Percentiles rank a stretch among this genome's conserved stretches.
phyloP scores from a whole-genome alignment of 2,888 invertebrate species.

The Pandemis cinnamomeana region DNA sequence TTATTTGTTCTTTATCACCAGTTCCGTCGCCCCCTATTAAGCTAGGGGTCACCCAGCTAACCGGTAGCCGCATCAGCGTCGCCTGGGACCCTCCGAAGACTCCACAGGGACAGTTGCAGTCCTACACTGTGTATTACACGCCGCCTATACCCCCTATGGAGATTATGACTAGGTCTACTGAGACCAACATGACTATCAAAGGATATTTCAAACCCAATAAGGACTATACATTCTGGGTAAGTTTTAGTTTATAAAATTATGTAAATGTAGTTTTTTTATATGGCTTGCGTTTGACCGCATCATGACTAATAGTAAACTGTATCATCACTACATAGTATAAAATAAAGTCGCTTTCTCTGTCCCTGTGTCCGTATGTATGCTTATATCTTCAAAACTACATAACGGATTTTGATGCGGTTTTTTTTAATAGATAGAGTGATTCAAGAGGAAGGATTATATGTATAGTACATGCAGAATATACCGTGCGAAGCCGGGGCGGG shows the following conservation, averaged over 20 bases:
- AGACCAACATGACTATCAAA: conserved; percentile 66
- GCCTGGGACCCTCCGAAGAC: conserved; percentile 87
- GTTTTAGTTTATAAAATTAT: conserved; percentile 46
- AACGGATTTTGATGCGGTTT: too few species aligned
- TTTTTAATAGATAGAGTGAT: too few species aligned
- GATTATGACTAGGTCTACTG: conserved; percentile 69
- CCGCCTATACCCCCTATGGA: conserved; percentile 87
- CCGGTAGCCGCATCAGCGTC: conserved; percentile 86
- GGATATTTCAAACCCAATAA: conserved; percentile 81
- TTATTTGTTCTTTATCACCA: conserved; percentile 49
- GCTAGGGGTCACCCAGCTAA: conserved; percentile 86
- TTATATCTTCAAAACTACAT: too few species aligned
- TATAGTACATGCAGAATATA: too few species aligned
- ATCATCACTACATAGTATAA: too few species aligned
- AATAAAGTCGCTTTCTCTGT: too few species aligned
- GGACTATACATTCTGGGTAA: conserved; percentile 90
- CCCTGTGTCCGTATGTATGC: too few species aligned
- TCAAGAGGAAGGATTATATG: too few species aligned
- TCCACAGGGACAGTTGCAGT: conserved; percentile 86
- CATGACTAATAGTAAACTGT: too few species aligned
- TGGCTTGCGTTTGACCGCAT: too few species aligned
- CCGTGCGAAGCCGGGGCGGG: too few species aligned
- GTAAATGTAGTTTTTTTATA: too few species aligned
- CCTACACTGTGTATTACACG: conserved; percentile 87
- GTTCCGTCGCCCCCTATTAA: conserved; percentile 88